Percentiles rank a stretch among this genome's conserved stretches.
Conservation (phyloP, 2,888 invertebrate species). For the Lasioglossum marginatum region DNA sequence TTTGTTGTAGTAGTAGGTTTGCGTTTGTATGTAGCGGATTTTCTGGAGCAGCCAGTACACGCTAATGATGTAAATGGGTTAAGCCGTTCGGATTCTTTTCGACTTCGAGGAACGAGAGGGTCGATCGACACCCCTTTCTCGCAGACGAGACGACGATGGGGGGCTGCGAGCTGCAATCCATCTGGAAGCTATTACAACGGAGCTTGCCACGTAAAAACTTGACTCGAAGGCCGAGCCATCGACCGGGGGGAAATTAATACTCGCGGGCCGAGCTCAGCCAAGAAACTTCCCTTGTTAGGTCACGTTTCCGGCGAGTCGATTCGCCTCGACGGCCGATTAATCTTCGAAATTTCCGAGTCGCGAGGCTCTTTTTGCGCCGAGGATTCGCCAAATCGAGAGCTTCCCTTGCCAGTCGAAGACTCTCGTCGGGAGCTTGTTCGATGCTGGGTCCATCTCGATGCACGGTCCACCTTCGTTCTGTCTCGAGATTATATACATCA, state of each 20-base stretch:
- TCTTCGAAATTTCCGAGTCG: neutral
- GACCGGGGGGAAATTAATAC: slow-evolving; percentile 30
- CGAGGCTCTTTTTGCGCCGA: neutral
- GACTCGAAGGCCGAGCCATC: neutral
- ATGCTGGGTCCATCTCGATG: neutral
- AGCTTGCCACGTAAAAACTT: slow-evolving; percentile 13
- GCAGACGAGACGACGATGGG: neutral
- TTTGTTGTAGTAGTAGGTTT: too few species aligned
- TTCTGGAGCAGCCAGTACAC: neutral
- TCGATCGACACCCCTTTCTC: slow-evolving; percentile 33
- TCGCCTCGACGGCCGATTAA: slow-evolving; percentile 13
- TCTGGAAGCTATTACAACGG: slow-evolving; percentile 36
- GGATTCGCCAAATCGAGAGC: slow-evolving; percentile 1
- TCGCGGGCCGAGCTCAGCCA: neutral
- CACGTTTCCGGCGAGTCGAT: slow-evolving; percentile 26
- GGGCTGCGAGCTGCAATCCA: slow-evolving; percentile 34
- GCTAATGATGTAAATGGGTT: neutral
- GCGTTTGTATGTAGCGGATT: too few species aligned
- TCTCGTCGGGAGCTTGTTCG: neutral
- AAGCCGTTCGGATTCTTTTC: neutral
- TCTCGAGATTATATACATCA: too few species aligned
- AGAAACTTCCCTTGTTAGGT: slow-evolving; percentile 30
- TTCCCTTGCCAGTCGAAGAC: neutral
- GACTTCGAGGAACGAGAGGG: neutral
- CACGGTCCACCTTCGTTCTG: too few species aligned